Conservation (phyloP, 2,888 invertebrate species). For the Oxycera nigricornis region DNA sequence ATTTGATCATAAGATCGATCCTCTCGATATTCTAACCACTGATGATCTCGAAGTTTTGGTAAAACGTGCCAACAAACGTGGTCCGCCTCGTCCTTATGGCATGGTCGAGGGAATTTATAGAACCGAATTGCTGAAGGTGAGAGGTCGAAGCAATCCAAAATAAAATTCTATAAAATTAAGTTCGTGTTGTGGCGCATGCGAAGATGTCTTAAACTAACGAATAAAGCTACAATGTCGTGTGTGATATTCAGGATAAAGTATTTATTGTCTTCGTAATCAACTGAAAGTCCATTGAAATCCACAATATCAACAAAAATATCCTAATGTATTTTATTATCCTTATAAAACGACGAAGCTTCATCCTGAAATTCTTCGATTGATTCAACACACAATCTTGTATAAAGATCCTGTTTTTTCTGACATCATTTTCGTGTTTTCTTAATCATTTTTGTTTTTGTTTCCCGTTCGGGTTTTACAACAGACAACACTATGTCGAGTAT, state of each 20-base stretch:
- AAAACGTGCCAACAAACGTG: slow-evolving; percentile 73
- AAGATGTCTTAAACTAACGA: not conserved
- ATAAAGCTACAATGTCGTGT: not conserved
- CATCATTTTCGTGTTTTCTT: slow-evolving; percentile 30
- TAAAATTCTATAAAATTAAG: not conserved
- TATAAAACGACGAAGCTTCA: no score
- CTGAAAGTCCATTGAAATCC: no score
- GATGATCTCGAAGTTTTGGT: slow-evolving; percentile 86
- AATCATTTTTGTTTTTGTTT: not conserved
- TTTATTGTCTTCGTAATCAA: no score
- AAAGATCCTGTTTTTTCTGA: no score
- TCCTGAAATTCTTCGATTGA: no score
- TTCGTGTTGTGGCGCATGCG: slow-evolving; percentile 22
- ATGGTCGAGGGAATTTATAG: slow-evolving; percentile 72
- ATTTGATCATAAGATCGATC: slow-evolving; percentile 75
- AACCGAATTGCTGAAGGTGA: slow-evolving; percentile 70
- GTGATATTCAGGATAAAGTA: not conserved
- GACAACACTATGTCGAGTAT: slow-evolving; percentile 95
- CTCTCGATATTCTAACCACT: slow-evolving; percentile 75
- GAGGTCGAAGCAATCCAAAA: slow-evolving; percentile 37
- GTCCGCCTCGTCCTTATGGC: slow-evolving; percentile 80
- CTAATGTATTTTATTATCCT: no score
- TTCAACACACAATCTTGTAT: no score
- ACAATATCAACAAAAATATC: no score
- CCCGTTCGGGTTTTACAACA: slow-evolving; percentile 65